These are phyloP conservation scores for Tipula confusa DNA, from an alignment of 2,888 invertebrate species.

Conservation along the genomic window DNA sequence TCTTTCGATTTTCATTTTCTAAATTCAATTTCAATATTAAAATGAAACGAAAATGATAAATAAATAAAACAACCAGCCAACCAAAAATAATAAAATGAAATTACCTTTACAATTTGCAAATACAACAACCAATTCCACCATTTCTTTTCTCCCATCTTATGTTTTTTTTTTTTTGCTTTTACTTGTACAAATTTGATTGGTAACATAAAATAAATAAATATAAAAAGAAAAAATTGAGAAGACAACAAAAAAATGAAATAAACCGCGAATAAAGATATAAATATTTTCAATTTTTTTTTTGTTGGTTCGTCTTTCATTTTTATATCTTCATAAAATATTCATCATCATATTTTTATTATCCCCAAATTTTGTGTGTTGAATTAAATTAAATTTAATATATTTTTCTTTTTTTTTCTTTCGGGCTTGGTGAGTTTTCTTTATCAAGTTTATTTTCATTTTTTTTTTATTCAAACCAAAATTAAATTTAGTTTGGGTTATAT, in stretches of 20 bases:
- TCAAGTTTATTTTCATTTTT: not conserved
- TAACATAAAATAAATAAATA: not conserved
- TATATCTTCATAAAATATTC: slow-evolving; percentile 20
- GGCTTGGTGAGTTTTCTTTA: not conserved
- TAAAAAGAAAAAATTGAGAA: not conserved
- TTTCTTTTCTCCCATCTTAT: not conserved
- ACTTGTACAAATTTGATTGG: not conserved
- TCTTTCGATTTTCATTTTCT: not conserved
- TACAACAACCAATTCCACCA: not conserved
- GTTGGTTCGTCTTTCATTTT: not conserved
- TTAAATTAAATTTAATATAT: slow-evolving; percentile 13
- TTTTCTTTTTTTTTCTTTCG: not conserved
- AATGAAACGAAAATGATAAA: not conserved
- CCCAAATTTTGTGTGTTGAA: slow-evolving; percentile 3
- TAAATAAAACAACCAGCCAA: not conserved
- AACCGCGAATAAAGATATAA: slow-evolving; percentile 17
- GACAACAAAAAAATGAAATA: not conserved
- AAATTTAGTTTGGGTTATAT: not conserved
- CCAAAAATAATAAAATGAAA: not conserved
- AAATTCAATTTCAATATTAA: not conserved
- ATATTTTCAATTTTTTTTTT: not conserved
- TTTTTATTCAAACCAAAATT: not conserved
- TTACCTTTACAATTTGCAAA: slow-evolving; percentile 9
- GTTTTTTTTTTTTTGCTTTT: not conserved
- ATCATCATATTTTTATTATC: slow-evolving; percentile 20